Evolutionary conservation across 2,797 vertebrate genomes (phyloP), one percentile per base, ranked within the genome.

Genomic region (Merluccius polli): DNA sequence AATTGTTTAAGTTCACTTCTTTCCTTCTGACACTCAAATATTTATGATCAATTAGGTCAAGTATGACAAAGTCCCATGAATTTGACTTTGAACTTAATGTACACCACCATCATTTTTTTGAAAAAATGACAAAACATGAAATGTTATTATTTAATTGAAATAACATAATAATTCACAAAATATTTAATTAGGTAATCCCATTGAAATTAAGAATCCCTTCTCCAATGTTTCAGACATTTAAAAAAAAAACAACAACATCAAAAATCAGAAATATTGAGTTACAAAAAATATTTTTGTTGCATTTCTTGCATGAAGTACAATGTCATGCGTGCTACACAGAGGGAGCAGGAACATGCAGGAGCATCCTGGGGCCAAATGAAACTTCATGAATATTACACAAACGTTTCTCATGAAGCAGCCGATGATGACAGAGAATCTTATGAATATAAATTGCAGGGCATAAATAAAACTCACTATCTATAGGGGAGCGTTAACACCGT

Each of bases 371-470:
- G 69, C 48, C 27, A 36, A 77, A 84, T 82, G 73, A 78, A 80
- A 88, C 78, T 80, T 75, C 80, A 83, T 87, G 78, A 85, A 89
- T 85, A 83, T 87, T 81, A 77, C 72, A 84, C 82, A 83, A 85
- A 86, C 79, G 68, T 84, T 78, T 83, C 70, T 76, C 72, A 82
- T 84, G 76, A 87, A 88, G 79, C 74, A 77, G 76, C 78, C 75
- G 68, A 77, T 88, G 83, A 91, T 87, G 82, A 85, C 75, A 82
- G 63, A 36, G 52, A 85, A 83, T 74, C 82, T 88, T 85, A 86
- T 90, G 84, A 91, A 90, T 88, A 87, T 76, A 90, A 88, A 87
- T 88, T 72, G 77, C 81, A 78, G 75, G 70, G 80, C 78, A 77
- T 24, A 73, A 78, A 86, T 80, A 84, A 82, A 70, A 72, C 44